phyloP scores from a whole-genome alignment of 2,113 vertebrate genomes.

The Heterotis niloticus region DNA sequence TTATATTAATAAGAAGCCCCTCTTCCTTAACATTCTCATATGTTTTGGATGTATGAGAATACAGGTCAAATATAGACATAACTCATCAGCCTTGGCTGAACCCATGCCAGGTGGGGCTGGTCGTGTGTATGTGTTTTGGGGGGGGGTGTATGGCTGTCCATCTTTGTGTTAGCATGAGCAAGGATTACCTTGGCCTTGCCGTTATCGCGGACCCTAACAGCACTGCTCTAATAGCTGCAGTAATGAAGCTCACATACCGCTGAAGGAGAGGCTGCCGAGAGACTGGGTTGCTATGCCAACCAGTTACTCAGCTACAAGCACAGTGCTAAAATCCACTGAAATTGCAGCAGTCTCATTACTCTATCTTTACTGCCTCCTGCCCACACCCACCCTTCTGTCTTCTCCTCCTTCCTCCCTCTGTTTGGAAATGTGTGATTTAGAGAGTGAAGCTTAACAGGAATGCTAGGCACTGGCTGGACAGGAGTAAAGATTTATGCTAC shows the following conservation, averaged over 20 bases:
- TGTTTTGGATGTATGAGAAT: conserved; percentile 19
- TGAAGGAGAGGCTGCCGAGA: conserved; percentile 32
- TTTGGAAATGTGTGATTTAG: conserved; percentile 14
- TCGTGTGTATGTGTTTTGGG: too few species aligned
- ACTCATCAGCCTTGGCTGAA: not conserved
- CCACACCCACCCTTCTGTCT: conserved; percentile 20
- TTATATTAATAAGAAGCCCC: not conserved
- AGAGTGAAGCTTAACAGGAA: not conserved
- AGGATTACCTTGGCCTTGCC: conserved; percentile 24
- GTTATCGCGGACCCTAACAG: conserved; percentile 41
- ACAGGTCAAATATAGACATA: conserved; percentile 21
- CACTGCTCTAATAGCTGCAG: conserved; percentile 39
- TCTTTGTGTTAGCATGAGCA: conserved; percentile 18
- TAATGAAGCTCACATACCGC: conserved; percentile 41
- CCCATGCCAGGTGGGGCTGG: conserved; percentile 11
- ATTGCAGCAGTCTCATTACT: conserved; percentile 53
- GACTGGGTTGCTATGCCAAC: conserved; percentile 55
- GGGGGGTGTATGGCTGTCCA: conserved; percentile 34
- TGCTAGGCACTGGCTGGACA: not conserved
- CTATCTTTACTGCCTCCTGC: conserved; percentile 16
- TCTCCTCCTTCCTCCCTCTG: not conserved
- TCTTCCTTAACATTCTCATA: not conserved
- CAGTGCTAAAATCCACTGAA: conserved; percentile 43
- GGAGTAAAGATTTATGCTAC: too few species aligned
- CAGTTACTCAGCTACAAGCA: conserved; percentile 59